Evolutionary conservation across 2,113 vertebrate species (phyloP).

Genomic region (Corythoichthys haematopterus): DNA sequence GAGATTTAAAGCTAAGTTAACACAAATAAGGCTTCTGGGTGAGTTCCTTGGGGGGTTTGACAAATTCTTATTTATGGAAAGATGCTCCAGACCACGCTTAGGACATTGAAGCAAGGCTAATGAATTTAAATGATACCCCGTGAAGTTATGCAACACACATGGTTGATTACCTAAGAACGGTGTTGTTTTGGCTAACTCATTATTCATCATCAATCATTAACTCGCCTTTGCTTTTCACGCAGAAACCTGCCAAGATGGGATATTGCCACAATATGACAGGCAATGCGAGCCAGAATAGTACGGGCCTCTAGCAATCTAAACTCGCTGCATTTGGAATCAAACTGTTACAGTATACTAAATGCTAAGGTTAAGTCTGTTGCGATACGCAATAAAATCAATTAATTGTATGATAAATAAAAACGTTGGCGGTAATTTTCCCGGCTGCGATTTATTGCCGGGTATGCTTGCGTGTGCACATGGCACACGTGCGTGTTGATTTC

Average conservation of each 20-base stretch:
- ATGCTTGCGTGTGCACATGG: too few species aligned
- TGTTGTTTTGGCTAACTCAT: too few species aligned
- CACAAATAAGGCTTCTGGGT: slow-evolving; percentile 9
- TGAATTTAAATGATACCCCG: background rate
- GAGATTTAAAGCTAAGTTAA: slow-evolving; percentile 5
- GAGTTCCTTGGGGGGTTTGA: background rate
- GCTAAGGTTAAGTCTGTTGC: too few species aligned
- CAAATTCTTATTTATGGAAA: background rate
- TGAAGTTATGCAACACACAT: background rate
- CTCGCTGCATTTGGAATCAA: background rate
- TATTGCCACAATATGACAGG: background rate
- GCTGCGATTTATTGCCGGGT: too few species aligned
- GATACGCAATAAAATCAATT: too few species aligned
- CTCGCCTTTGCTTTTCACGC: background rate
- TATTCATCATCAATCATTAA: background rate
- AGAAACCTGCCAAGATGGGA: background rate
- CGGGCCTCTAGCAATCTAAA: background rate
- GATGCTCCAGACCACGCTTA: background rate
- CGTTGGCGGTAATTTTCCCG: too few species aligned
- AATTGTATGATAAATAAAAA: too few species aligned
- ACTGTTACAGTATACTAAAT: too few species aligned
- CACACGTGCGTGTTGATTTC: too few species aligned
- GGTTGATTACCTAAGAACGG: too few species aligned
- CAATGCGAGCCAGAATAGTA: background rate
- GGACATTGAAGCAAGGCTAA: background rate